Conservation (phyloP, 2,113 vertebrate genomes). For the Bufo gargarizans region DNA sequence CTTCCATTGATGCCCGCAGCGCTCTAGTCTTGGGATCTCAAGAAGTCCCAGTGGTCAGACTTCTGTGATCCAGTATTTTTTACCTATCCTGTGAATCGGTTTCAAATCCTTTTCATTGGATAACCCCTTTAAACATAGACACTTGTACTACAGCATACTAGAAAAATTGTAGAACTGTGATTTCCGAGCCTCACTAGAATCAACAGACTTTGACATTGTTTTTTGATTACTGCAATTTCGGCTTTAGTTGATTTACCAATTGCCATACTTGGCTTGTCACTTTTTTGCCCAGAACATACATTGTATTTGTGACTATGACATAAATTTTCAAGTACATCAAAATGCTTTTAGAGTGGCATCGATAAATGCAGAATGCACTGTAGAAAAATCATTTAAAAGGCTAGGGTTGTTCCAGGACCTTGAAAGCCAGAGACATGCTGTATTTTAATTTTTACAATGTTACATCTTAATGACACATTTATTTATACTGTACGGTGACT, state of each 20-base stretch:
- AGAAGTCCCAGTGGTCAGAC: too few relatives aligned
- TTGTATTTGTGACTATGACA: not conserved
- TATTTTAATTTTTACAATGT: conserved; percentile 34
- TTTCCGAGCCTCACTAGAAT: not conserved
- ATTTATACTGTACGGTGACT: conserved; percentile 18
- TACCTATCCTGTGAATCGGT: too few relatives aligned
- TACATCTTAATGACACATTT: conserved; percentile 43
- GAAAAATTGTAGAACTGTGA: not conserved
- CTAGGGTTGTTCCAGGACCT: not conserved
- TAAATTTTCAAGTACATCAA: conserved; percentile 21
- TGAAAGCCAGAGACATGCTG: not conserved
- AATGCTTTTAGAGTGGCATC: not conserved
- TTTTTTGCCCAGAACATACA: conserved; percentile 10
- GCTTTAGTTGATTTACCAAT: not conserved
- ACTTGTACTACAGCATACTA: not conserved
- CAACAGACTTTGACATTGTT: not conserved
- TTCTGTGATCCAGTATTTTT: too few relatives aligned
- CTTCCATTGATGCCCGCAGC: too few relatives aligned
- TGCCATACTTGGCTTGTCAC: not conserved
- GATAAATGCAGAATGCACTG: conserved; percentile 26
- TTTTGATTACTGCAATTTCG: not conserved
- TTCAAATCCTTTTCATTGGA: too few relatives aligned
- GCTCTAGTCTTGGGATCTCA: too few relatives aligned
- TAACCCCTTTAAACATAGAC: not conserved
- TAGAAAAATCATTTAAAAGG: conserved; percentile 36